Conservation (phyloP, 23 tunicate species). For the Trididemnum clinides region DNA sequence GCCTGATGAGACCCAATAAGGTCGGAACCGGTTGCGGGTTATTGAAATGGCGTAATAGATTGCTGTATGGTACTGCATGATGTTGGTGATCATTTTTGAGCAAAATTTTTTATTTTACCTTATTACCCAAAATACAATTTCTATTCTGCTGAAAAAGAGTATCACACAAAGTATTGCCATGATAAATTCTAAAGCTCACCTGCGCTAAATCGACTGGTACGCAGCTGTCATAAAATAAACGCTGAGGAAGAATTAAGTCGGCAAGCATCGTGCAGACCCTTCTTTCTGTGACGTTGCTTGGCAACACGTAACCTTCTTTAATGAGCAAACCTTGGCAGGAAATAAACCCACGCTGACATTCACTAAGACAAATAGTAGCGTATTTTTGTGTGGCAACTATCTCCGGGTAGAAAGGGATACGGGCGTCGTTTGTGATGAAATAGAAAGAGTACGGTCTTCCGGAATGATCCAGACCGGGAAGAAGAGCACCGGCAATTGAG, state of each 20-base stretch:
- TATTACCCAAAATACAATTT: no score
- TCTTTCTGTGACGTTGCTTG: neutral
- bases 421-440: slow-evolving; percentile 46
- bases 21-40: no score
- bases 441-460: slow-evolving; percentile 16
- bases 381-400: neutral
- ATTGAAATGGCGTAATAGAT: no score
- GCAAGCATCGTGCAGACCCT: slow-evolving; percentile 58
- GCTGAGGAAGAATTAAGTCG: slow-evolving; percentile 39
- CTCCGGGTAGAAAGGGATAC: slow-evolving; percentile 11
- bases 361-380: slow-evolving; percentile 46
- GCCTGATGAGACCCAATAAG: no score
- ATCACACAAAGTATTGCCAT: no score
- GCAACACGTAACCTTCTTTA: slow-evolving; percentile 44
- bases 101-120: no score
- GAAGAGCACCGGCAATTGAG: neutral
- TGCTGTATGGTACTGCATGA: no score
- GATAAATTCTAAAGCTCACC: no score
- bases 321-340: slow-evolving; percentile 40
- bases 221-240: slow-evolving; percentile 44
- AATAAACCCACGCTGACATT: slow-evolving; percentile 35
- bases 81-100: no score
- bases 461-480: slow-evolving; percentile 54
- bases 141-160: no score
- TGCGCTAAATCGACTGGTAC: slow-evolving; percentile 39